Evolutionary conservation across 2,888 invertebrate genomes (phyloP).

Genomic region (Oegoconia quadripuncta): DNA sequence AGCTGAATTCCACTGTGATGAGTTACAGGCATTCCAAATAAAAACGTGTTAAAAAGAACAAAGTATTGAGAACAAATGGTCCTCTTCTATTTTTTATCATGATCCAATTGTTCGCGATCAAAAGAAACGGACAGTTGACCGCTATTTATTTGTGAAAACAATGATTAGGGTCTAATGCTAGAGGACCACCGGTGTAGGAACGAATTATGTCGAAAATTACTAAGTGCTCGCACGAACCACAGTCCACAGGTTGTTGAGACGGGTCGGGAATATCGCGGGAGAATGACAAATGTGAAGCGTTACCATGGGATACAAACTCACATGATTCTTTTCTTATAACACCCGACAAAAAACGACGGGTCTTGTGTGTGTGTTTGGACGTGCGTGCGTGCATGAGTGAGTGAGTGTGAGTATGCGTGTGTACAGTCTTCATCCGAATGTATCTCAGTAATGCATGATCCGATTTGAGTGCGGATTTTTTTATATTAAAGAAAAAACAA

Average conservation of each 20-base stretch:
- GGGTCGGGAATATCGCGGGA: background rate
- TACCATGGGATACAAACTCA: background rate
- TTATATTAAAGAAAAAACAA: too few species aligned
- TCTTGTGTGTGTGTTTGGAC: too few species aligned
- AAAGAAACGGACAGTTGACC: background rate
- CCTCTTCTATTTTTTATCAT: background rate
- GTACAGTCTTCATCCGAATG: too few species aligned
- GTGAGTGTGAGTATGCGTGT: too few species aligned
- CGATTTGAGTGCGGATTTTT: too few species aligned
- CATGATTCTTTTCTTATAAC: too few species aligned
- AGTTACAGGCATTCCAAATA: too few species aligned
- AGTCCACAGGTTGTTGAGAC: background rate
- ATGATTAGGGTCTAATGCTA: slow-evolving; percentile 25
- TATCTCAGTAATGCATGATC: too few species aligned
- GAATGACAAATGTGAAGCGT: slow-evolving; percentile 1
- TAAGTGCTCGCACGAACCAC: slow-evolving; percentile 9
- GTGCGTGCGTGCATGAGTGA: too few species aligned
- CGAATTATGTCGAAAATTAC: slow-evolving; percentile 26
- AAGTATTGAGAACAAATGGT: background rate
- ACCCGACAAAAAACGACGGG: too few species aligned
- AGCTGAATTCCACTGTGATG: too few species aligned
- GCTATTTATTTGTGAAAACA: slow-evolving; percentile 34
- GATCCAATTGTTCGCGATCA: background rate
- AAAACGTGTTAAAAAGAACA: too few species aligned
- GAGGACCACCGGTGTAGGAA: slow-evolving; percentile 27